Evolutionary conservation across 2,113 vertebrate genomes (phyloP).

Genomic region (Myocastor coypus): DNA sequence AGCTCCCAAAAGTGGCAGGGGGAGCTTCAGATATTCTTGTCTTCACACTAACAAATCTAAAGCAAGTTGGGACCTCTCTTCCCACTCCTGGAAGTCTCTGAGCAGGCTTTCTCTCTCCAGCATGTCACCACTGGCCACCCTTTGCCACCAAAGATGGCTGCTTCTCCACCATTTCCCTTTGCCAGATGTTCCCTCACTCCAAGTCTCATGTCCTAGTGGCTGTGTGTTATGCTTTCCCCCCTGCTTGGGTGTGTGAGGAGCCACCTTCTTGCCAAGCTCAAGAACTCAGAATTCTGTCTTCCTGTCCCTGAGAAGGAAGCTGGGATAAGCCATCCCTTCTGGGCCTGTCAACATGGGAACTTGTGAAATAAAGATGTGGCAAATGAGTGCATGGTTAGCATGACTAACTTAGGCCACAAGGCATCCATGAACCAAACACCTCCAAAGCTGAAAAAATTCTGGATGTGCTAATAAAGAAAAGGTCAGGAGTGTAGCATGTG

Average conservation of each 20-base stretch:
- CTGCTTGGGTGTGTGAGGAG: neutral
- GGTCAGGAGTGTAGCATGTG: neutral
- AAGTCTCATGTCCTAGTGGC: neutral
- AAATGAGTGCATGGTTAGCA: neutral
- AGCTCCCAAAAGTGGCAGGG: neutral
- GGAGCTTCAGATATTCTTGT: neutral
- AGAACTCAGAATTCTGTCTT: neutral
- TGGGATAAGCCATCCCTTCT: neutral
- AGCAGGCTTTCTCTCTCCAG: neutral
- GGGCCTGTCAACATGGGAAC: neutral
- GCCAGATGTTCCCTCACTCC: neutral
- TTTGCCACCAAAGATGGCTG: neutral
- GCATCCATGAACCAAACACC: neutral
- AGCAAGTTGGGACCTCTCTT: constrained; percentile 7
- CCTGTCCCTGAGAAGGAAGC: neutral
- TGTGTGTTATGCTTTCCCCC: neutral
- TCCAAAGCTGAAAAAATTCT: constrained; percentile 1
- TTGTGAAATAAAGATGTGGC: neutral
- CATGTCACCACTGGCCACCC: neutral
- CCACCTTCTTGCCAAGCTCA: neutral
- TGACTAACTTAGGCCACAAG: neutral
- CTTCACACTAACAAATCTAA: neutral
- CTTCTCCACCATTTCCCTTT: neutral
- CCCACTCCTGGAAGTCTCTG: neutral
- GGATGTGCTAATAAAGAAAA: neutral